phyloP scores from a whole-genome alignment of 2,797 vertebrate species.

The Micromesistius poutassou region DNA sequence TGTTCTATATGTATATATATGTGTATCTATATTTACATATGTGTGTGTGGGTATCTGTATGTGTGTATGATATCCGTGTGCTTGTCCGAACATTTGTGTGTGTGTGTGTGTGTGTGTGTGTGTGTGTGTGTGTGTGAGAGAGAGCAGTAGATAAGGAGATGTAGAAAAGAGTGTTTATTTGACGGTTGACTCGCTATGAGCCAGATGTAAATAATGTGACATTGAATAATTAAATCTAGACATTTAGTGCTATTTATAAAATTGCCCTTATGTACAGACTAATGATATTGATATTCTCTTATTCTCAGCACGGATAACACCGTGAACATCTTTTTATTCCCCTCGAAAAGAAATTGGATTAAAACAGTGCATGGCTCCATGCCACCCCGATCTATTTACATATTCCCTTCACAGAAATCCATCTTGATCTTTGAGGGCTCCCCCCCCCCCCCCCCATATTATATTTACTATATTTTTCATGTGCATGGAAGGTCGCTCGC shows the following conservation, averaged over 20 bases:
- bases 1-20: neutral
- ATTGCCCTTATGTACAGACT: conserved; percentile 52
- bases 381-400: neutral
- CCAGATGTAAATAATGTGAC: neutral
- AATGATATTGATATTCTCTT: conserved; percentile 66
- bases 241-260: conserved; percentile 15
- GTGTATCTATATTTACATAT: neutral
- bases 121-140: conserved; percentile 5
- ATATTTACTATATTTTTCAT: neutral
- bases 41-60: neutral
- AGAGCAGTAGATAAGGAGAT: neutral
- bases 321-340: conserved; percentile 1
- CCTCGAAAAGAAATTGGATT: neutral
- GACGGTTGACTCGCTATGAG: conserved; percentile 1
- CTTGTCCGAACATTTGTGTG: too few relatives aligned
- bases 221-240: conserved; percentile 11
- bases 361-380: neutral
- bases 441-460: too few relatives aligned
- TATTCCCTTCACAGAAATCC: neutral
- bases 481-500: neutral
- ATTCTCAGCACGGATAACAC: conserved; percentile 51
- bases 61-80: neutral
- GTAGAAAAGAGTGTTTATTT: neutral
- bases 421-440: neutral
- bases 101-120: neutral